Evolutionary conservation across 2,797 vertebrate genomes (phyloP), one percentile per base, ranked within the genome.

Genomic region (Scleropages formosus): DNA sequence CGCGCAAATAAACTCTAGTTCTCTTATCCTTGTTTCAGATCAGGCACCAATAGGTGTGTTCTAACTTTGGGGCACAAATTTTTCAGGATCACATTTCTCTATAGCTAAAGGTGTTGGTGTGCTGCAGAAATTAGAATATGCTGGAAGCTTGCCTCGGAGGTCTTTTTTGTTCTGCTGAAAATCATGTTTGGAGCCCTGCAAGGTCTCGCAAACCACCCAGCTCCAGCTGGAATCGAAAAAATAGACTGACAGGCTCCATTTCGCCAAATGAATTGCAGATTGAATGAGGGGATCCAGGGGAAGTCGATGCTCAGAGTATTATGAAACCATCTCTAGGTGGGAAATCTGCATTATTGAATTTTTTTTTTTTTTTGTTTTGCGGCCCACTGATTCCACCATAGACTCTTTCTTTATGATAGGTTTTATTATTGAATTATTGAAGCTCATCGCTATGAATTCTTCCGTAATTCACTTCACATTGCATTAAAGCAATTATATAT

Each of bases 401-500:
- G 58, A 60, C 47, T 56, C 46, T 65, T 39, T 72, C 80, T 82
- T 82, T 82, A 82, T 75, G 53, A 77, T 81, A 74, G 75, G 31
- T 39, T 75, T 49, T 77, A 77, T 75, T 70, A 46, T 75, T 68
- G 77, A 89, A 87, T 88, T 88, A 89, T 89, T 87, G 88, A 84
- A 77, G 70, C 65, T 67, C 75, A 71, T 75, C 81, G 75, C 80
- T 81, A 84, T 74, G 75, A 77, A 72, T 77, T 70, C 39, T 74
- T 78, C 49, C 74, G 81, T 82, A 75, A 85, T 85, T 86, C 73
- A 83, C 84, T 80, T 87, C 86, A 85, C 80, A 86, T 88, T 84
- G 82, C 76, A 75, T 86, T 87, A 87, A 77, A 74, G 81, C 79
- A 82, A 88, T 85, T 84, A 73, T 67, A 70, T 78, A 80, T 73